Base-by-base conservation (phyloP, 2,113 vertebrate species). In the Electrona antarctica region DNA sequence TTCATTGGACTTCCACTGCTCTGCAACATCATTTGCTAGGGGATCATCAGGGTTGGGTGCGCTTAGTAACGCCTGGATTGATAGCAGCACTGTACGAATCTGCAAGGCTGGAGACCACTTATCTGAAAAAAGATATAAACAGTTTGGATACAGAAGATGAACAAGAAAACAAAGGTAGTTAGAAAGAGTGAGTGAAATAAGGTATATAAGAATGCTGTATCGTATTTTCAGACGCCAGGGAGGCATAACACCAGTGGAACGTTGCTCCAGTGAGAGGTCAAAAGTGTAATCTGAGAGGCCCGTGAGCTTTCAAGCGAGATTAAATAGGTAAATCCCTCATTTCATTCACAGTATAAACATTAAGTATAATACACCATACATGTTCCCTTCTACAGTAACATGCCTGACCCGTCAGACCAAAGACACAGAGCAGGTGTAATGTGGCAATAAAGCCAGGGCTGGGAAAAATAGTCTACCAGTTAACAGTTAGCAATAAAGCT, bases 41-140 rank as follows among this genome's bases (percentile, higher is more conserved):
- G 97, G 97, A 87, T 99, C 97, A 79, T 99, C 98, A 88, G 98
- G 98, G 86, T 99, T 99, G 86, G 98, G 97, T 93, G 97, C 97
- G 79, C 97, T 99, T 97, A 99, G 96, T 97, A 99, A 98, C 86
- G 98, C 98, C 94, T 99, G 97, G 95, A 99, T 98, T 80, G 98
- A 99, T 92, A 99, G 95, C 94, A 99, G 96, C 88, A 99, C 97
- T 94, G 97, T 99, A 89, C 97, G 97, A 84, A 98, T 98, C 95
- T 99, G 98, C 95, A 99, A 93, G 83, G 97, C 98, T 89, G 97
- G 97, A 82, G 97, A 99, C 98, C 98, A 99, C 87, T 99, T 99
- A 94, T 99, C 97, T 99, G 86, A 63, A 90, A 81, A 59, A 8
- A 10, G 59, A 41, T 6, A 41, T 4, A 41, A 41, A 41, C 33